Conservation (phyloP, 2,888 invertebrate genomes). For the Hypercompe scribonia region DNA sequence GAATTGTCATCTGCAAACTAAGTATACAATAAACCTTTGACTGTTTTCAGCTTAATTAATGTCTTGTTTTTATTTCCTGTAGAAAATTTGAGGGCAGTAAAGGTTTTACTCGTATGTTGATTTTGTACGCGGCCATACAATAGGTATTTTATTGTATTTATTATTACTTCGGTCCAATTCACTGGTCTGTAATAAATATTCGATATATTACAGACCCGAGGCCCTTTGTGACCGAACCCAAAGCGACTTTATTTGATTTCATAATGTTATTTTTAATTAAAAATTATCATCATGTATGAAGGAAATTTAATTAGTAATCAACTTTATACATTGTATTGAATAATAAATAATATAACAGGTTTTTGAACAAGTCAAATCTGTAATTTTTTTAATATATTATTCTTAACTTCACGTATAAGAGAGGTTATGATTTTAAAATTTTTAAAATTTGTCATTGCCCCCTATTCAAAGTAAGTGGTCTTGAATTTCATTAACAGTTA, state of each 20-base stretch:
- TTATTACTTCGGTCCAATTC: neutral
- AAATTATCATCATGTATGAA: neutral
- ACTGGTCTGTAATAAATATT: neutral
- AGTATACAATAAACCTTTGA: constrained; percentile 3
- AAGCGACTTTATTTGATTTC: neutral
- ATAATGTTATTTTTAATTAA: neutral
- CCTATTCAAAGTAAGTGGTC: too few species aligned
- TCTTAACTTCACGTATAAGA: too few species aligned
- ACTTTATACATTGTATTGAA: too few species aligned
- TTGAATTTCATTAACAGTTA: too few species aligned
- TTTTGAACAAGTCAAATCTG: too few species aligned
- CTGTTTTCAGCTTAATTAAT: neutral
- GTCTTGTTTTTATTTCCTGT: neutral
- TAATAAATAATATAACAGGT: too few species aligned
- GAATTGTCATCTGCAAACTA: constrained; percentile 4
- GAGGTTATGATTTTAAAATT: too few species aligned
- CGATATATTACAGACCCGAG: neutral
- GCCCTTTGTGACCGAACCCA: neutral
- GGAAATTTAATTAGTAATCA: too few species aligned
- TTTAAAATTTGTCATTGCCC: too few species aligned
- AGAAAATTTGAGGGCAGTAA: neutral
- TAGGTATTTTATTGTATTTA: neutral
- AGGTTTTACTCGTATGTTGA: neutral
- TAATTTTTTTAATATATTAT: too few species aligned
- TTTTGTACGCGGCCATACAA: neutral